These are phyloP conservation scores for Pseudomugil tenellus DNA, from an alignment of 2,797 vertebrate species.

Conservation along the genomic window DNA sequence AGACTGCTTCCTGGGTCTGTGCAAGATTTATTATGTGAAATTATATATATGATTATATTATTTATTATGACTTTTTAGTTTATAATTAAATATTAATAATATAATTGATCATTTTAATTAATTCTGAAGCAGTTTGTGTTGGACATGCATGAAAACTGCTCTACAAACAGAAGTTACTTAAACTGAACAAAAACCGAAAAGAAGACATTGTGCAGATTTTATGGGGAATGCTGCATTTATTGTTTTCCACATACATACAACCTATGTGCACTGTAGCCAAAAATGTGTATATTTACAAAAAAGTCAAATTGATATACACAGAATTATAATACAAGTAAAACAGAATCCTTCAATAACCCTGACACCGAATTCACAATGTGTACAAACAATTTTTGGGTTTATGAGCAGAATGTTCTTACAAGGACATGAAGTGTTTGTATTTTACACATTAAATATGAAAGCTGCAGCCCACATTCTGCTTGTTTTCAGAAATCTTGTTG, in stretches of 20 bases:
- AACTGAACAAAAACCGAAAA: no score
- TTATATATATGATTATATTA: no score
- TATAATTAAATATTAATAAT: no score
- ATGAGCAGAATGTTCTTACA: conserved; percentile 72
- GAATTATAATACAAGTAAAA: conserved; percentile 64
- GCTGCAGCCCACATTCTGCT: conserved; percentile 36
- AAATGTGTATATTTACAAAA: conserved; percentile 71
- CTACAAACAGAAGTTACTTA: not conserved
- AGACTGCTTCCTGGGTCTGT: no score
- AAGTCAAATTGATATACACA: conserved; percentile 56
- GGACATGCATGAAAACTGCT: no score
- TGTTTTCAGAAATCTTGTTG: not conserved
- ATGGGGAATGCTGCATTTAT: conserved; percentile 61
- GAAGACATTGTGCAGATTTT: no score
- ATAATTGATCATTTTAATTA: no score
- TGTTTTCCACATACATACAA: conserved; percentile 66
- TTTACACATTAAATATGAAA: conserved; percentile 52
- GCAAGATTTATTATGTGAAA: no score
- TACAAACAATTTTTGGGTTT: conserved; percentile 55
- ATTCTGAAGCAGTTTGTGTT: no score
- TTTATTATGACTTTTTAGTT: no score
- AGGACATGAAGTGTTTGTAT: conserved; percentile 62
- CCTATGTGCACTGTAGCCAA: conserved; percentile 70
- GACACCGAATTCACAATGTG: conserved; percentile 47
- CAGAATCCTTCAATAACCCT: conserved; percentile 68